phyloP scores from a whole-genome alignment of 1,140 invertebrate genomes.

The Linepithema humile region DNA sequence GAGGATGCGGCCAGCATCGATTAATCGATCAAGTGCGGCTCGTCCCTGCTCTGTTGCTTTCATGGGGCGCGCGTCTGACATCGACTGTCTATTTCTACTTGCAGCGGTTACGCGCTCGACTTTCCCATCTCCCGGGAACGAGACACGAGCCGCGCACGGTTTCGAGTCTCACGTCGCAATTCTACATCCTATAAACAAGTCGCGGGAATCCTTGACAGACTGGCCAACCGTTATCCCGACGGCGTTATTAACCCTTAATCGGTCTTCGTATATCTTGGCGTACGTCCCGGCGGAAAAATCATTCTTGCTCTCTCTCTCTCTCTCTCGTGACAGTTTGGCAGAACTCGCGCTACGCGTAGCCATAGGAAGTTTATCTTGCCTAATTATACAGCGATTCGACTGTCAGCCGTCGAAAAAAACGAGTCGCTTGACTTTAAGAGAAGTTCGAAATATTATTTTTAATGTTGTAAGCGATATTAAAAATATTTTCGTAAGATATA shows the following conservation, averaged over 20 bases:
- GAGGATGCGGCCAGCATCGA: constrained; percentile 4
- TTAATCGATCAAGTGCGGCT: constrained; percentile 34
- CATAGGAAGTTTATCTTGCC: not conserved
- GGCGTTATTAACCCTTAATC: constrained; percentile 53
- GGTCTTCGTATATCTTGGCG: constrained; percentile 43
- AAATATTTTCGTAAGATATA: no score
- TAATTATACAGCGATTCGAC: not conserved
- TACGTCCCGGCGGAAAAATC: constrained; percentile 23
- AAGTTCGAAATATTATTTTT: no score
- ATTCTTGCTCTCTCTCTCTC: not conserved
- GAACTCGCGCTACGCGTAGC: not conserved
- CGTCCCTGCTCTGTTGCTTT: not conserved
- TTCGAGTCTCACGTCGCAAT: constrained; percentile 28
- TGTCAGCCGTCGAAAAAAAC: not conserved
- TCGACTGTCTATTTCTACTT: constrained; percentile 53
- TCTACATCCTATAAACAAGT: constrained; percentile 41
- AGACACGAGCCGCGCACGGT: constrained; percentile 30
- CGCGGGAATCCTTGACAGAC: constrained; percentile 15
- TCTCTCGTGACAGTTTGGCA: constrained; percentile 23
- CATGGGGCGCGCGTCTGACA: constrained; percentile 38
- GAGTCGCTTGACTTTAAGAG: no score
- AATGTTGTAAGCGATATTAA: no score
- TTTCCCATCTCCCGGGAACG: constrained; percentile 49
- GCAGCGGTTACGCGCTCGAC: constrained; percentile 28
- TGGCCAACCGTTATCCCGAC: constrained; percentile 23